These are phyloP conservation scores for Gallinago paraguaiae DNA, from an alignment of 2,113 vertebrate species.

Conservation along the genomic window DNA sequence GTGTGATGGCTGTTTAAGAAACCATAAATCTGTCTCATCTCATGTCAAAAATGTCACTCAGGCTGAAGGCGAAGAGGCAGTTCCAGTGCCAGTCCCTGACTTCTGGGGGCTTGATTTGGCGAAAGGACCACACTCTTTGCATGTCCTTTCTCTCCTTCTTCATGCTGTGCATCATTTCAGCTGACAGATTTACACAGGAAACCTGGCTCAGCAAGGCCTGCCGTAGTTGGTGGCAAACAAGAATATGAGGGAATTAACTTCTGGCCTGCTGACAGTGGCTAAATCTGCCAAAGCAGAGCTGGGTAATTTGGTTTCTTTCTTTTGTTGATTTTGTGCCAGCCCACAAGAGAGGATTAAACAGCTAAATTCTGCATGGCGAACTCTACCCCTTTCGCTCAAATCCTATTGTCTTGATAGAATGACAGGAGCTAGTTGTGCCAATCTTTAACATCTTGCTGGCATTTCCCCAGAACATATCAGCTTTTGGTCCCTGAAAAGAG, in stretches of 20 bases:
- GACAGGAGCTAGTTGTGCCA: conserved; percentile 76
- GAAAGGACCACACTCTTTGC: conserved; percentile 73
- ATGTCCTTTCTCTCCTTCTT: conserved; percentile 72
- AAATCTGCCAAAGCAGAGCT: conserved; percentile 89
- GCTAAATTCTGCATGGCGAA: conserved; percentile 84
- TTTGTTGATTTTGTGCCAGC: conserved; percentile 89
- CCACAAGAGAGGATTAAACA: conserved; percentile 91
- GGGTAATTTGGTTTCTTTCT: conserved; percentile 95
- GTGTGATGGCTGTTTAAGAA: background rate
- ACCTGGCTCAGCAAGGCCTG: conserved; percentile 74
- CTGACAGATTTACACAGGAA: conserved; percentile 80
- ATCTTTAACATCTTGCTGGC: conserved; percentile 75
- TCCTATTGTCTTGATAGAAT: conserved; percentile 80
- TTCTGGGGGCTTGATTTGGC: conserved; percentile 42
- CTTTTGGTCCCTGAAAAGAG: conserved; percentile 76
- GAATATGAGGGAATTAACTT: conserved; percentile 92
- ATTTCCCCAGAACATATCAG: conserved; percentile 74
- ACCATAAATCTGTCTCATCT: conserved; percentile 60
- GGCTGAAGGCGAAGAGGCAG: background rate
- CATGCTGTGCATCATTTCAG: conserved; percentile 80
- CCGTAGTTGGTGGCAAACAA: conserved; percentile 80
- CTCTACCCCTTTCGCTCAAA: conserved; percentile 78
- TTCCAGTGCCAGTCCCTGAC: conserved; percentile 26
- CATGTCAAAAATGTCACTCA: conserved; percentile 60
- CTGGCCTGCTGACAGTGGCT: conserved; percentile 88